Conservation (phyloP, 2,113 vertebrate genomes). For the Madoqua kirkii region DNA sequence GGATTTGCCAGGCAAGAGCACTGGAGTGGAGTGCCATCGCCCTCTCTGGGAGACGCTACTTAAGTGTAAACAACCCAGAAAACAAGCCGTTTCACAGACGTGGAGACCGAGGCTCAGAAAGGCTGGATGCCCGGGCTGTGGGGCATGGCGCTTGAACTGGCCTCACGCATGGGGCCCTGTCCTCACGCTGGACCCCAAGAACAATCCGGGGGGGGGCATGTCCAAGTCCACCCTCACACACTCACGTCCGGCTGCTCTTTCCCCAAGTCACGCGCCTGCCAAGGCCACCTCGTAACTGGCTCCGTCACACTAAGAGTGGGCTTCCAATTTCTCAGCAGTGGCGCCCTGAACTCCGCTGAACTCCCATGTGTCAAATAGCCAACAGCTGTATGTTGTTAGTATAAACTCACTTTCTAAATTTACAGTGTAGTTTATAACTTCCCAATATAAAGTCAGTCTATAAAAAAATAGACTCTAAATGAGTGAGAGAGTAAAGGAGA, state of each 20-base stretch:
- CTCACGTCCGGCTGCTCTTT: accelerated
- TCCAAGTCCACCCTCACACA: neutral
- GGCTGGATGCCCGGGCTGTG: neutral
- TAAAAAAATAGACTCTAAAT: neutral
- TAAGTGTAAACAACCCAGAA: neutral
- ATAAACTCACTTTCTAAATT: neutral
- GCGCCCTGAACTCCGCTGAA: neutral
- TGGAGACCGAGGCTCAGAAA: neutral
- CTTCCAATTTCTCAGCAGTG: neutral
- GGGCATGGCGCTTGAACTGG: accelerated
- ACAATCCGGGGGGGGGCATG: accelerated
- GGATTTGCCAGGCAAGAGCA: no score
- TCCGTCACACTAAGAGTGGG: neutral
- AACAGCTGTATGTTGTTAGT: neutral
- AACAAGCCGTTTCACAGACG: no score
- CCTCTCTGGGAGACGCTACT: neutral
- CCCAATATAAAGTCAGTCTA: neutral
- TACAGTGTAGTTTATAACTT: neutral
- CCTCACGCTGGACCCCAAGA: no score
- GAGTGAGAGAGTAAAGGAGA: no score
- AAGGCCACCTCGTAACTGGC: no score
- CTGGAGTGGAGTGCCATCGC: no score
- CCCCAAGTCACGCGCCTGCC: neutral
- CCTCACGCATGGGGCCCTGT: neutral
- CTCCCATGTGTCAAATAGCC: neutral